Base-by-base conservation (phyloP, 2,888 invertebrate species). In the Plebejus melissa region DNA sequence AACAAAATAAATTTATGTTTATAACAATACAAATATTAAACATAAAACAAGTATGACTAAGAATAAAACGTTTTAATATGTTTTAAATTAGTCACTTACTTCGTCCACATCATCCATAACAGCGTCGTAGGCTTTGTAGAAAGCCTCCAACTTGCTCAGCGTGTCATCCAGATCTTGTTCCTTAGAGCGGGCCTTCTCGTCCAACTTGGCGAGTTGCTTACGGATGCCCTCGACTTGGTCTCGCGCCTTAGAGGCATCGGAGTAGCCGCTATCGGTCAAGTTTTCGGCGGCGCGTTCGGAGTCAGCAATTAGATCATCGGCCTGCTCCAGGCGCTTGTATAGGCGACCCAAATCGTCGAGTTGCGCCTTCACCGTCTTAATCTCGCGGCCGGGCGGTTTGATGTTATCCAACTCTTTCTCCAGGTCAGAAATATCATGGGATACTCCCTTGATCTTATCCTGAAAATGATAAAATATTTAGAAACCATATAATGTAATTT, bases 361-460 rank as follows among this genome's bases (percentile, higher is more conserved):
- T 89, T 99, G 99, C 6, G 93, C 94, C 41, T 96, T 95, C 0
- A 99, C 97, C 0, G 96, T 95, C 85, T 97, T 97, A 70, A 98
- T 95, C 86, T 99, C 99, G 28, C 99, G 95, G 0, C 96, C 98
- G 0, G 98, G 96, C 0, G 98, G 96, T 83, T 96, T 96, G 95
- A 98, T 97, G 57, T 94, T 91, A 83, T 98, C 98, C 58, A 99
- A 90, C 80, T 98, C 97, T 76, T 95, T 95, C 85, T 99, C 98
- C 75, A 99, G 89, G 76, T 95, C 96, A 0, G 96, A 94, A 2
- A 99, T 89, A 85, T 98, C 97, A 79, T 96, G 94, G 32, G 96
- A 95, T 1, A 98, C 93, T 65, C 89, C 94, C 89, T 98, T 98
- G 16, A 98, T 96, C 90, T 97, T 96, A 79, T 98, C 98, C 95